phyloP scores from a whole-genome alignment of 2,888 invertebrate genomes.

The Agrilus cyanescens region DNA sequence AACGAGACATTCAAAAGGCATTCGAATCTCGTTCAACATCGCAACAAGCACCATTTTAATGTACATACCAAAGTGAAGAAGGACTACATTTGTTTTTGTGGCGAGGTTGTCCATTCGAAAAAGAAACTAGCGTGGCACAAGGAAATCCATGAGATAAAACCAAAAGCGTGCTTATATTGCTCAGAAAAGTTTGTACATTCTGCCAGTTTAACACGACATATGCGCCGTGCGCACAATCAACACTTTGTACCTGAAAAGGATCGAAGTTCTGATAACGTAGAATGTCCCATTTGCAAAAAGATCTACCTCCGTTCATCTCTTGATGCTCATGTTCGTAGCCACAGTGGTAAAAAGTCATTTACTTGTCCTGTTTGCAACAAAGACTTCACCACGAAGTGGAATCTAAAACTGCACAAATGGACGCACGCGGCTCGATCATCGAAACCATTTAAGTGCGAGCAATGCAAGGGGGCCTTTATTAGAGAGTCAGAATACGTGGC shows the following conservation, averaged over 20 bases:
- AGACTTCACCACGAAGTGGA: slow-evolving; percentile 81
- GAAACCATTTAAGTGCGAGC: slow-evolving; percentile 74
- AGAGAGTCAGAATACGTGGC: slow-evolving; percentile 68
- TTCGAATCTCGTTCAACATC: slow-evolving; percentile 76
- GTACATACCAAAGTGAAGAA: slow-evolving; percentile 52
- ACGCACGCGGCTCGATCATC: slow-evolving; percentile 73
- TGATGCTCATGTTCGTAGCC: slow-evolving; percentile 68
- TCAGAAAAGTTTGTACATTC: slow-evolving; percentile 78
- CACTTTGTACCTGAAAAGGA: slow-evolving; percentile 54
- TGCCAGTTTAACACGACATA: slow-evolving; percentile 72
- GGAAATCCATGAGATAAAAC: slow-evolving; percentile 71
- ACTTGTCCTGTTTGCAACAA: slow-evolving; percentile 75
- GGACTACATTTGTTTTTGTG: slow-evolving; percentile 44
- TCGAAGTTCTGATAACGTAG: slow-evolving; percentile 53
- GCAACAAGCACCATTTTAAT: slow-evolving; percentile 64
- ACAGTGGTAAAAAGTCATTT: slow-evolving; percentile 65
- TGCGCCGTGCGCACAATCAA: slow-evolving; percentile 67
- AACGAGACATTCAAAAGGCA: slow-evolving; percentile 70
- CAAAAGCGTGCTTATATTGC: slow-evolving; percentile 75
- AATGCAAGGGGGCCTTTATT: slow-evolving; percentile 76
- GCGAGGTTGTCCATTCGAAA: slow-evolving; percentile 70
- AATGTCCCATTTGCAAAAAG: slow-evolving; percentile 68
- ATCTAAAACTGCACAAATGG: slow-evolving; percentile 80
- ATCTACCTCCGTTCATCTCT: slow-evolving; percentile 69
- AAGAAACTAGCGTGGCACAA: slow-evolving; percentile 78